These are phyloP conservation scores for Luperina testacea DNA, from an alignment of 2,888 invertebrate genomes.

Conservation along the genomic window DNA sequence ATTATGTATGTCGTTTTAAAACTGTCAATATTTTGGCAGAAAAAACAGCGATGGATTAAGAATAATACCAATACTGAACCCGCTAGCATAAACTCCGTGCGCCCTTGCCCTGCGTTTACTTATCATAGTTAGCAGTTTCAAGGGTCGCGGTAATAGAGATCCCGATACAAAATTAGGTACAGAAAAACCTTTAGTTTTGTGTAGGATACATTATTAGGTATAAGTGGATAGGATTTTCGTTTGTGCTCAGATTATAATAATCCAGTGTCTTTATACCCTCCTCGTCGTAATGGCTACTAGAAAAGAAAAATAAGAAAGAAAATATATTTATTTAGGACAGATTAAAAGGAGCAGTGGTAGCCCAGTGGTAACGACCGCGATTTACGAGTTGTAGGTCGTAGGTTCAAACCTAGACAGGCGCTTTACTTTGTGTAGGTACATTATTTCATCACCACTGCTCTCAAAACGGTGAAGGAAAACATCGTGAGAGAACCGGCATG, in stretches of 20 bases:
- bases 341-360: not conserved
- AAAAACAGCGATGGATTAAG: too few relatives aligned
- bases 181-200: constrained; percentile 42
- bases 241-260: constrained; percentile 23
- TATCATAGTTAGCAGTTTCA: constrained; percentile 69
- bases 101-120: constrained; percentile 59
- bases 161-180: constrained; percentile 62
- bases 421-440: too few relatives aligned
- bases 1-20: too few relatives aligned
- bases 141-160: constrained; percentile 64
- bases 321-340: not conserved
- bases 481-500: too few relatives aligned
- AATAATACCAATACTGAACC: constrained; percentile 36
- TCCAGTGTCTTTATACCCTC: not conserved
- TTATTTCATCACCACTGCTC: too few relatives aligned
- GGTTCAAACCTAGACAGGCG: too few relatives aligned
- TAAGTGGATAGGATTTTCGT: constrained; percentile 17
- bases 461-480: too few relatives aligned
- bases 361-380: too few relatives aligned
- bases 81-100: not conserved
- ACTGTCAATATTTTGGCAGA: too few relatives aligned
- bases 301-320: not conserved
- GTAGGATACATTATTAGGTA: constrained; percentile 1
- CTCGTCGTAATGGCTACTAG: not conserved
- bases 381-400: too few relatives aligned